Percentiles rank a stretch among this genome's conserved stretches.
phyloP scores from a whole-genome alignment of 2,113 vertebrate species.

The Sakesphorus luctuosus region DNA sequence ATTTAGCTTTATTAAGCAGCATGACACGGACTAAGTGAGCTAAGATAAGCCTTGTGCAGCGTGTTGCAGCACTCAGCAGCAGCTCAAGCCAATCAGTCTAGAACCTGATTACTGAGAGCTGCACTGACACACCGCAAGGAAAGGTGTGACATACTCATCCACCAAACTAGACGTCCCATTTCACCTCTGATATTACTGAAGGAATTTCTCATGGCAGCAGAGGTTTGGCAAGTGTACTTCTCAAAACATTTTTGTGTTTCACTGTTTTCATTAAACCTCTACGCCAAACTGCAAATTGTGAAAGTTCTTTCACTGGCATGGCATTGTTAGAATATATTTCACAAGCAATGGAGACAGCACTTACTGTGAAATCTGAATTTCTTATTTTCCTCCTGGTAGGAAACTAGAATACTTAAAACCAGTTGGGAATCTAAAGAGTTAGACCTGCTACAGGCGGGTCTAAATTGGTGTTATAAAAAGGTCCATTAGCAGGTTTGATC shows the following conservation, averaged over 20 bases:
- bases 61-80: background rate
- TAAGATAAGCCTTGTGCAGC: background rate
- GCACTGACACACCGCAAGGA: background rate
- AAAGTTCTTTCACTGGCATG: background rate
- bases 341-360: background rate
- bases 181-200: background rate
- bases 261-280: background rate
- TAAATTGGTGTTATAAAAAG: slow-evolving; percentile 10
- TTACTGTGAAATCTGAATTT: slow-evolving; percentile 10
- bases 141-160: background rate
- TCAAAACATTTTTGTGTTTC: background rate
- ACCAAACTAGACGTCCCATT: background rate
- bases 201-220: background rate
- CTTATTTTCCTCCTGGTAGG: slow-evolving; percentile 9
- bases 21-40: background rate
- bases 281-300: background rate
- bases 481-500: slow-evolving; percentile 37
- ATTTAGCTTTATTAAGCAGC: slow-evolving; percentile 68
- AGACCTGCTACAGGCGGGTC: background rate
- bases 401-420: background rate
- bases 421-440: slow-evolving; percentile 2
- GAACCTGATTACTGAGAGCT: background rate
- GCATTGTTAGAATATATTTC: background rate
- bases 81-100: background rate
- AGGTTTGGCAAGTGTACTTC: background rate